Evolutionary conservation across 2,113 vertebrate genomes (phyloP), one percentile per base, ranked within the genome.

Genomic region (Bubo scandiacus): DNA sequence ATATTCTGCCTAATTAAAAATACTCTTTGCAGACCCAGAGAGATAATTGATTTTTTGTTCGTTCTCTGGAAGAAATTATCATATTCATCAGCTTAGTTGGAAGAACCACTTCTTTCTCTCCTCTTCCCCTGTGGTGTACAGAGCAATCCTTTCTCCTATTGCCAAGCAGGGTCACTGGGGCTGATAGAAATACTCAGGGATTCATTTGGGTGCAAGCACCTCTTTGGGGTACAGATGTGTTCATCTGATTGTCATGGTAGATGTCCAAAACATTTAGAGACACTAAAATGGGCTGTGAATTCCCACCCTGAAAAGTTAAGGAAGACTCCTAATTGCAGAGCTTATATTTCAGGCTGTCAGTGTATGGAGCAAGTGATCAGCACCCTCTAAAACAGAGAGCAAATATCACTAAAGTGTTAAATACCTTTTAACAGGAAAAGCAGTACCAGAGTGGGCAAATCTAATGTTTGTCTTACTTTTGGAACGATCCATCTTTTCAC

Each of bases 1-100:
- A 75, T 74, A 43, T 67, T 77, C 52, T 52, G 57, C 11, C 45
- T 95, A 88, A 89, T 94, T 96, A 79, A 74, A 94, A 94, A 54
- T 49, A 52, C 5, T 49, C 23, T 80, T 92, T 29, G 2, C 58
- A 87, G 67, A 75, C 42, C 29, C 34, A 77, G 81, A 68, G 67
- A 81, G 49, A 52, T 74, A 82, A 70, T 86, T 84, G 63, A 43
- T 77, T 71, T 84, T 92, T 92, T 72, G 18, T 54, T 89, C 3
- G 0, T 81, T 75, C 57, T 91, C 15, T 15, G 2, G 27, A 78
- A 90, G 71, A 88, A 81, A 85, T 62, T n/a, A 65, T 13, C 26
- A 11, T 81, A 62, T 86, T 54, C 21, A 34, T 59, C 81, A 78
- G 26, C 21, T 91, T 74, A 40, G 40, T 17, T 94, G 70, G 47